phyloP scores from a whole-genome alignment of 2,797 vertebrate species.

The Phrynocephalus forsythii region DNA sequence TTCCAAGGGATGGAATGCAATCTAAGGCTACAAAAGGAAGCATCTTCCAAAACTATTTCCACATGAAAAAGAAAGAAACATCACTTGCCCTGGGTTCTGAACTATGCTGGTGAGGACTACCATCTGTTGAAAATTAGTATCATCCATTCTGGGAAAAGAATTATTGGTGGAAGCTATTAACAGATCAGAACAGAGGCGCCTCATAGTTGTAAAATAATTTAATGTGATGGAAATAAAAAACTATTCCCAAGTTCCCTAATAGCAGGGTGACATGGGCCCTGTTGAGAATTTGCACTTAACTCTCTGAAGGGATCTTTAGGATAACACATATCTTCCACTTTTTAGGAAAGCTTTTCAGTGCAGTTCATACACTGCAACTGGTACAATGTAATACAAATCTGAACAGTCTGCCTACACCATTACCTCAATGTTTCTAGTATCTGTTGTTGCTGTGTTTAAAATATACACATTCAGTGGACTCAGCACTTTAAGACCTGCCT shows the following conservation, averaged over 20 bases:
- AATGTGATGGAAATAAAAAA: constrained; percentile 29
- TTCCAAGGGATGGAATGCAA: neutral
- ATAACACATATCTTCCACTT: neutral
- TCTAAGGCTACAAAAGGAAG: constrained; percentile 15
- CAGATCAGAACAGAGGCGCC: constrained; percentile 36
- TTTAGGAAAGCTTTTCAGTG: neutral
- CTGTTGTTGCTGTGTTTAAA: neutral
- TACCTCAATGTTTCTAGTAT: neutral
- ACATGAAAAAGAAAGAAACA: constrained; percentile 2
- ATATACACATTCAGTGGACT: neutral
- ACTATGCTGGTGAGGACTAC: neutral
- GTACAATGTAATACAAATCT: neutral
- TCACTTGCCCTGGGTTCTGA: constrained; percentile 14
- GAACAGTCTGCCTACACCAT: neutral
- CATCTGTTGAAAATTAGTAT: constrained; percentile 43
- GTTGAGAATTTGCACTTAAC: constrained; percentile 9
- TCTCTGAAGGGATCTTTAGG: constrained; percentile 6
- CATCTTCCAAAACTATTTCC: constrained; percentile 13
- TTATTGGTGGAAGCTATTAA: constrained; percentile 36
- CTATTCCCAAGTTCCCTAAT: neutral
- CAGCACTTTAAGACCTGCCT: neutral
- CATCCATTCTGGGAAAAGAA: constrained; percentile 31
- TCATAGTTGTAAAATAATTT: constrained; percentile 30
- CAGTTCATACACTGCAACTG: neutral
- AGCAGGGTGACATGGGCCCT: constrained; percentile 9